phyloP scores from a whole-genome alignment of 1,140 invertebrate genomes.

The Lucilia cuprina region DNA sequence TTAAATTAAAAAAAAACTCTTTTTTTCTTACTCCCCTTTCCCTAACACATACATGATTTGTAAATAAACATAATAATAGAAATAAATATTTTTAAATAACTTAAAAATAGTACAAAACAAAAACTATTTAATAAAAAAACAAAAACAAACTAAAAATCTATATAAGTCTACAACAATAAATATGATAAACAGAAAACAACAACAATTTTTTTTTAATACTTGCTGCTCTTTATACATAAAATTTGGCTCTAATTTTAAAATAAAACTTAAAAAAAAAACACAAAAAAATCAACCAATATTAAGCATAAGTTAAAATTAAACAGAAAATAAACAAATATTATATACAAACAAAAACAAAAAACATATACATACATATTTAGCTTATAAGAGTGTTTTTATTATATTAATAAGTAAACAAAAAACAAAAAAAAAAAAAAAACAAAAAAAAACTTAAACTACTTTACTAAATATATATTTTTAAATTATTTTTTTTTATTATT shows the following conservation, averaged over 20 bases:
- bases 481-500: background rate
- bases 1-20: too few relatives aligned
- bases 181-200: background rate
- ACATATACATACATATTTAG: background rate
- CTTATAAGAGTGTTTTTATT: background rate
- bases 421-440: too few relatives aligned
- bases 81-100: constrained; percentile 1
- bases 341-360: background rate
- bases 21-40: too few relatives aligned
- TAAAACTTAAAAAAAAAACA: background rate
- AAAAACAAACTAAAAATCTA: background rate
- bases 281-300: background rate
- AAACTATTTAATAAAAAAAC: background rate
- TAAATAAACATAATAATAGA: background rate
- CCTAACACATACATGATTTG: background rate
- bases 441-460: too few relatives aligned
- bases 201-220: background rate
- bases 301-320: background rate
- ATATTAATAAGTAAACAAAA: background rate
- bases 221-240: constrained; percentile 2
- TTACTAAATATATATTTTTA: background rate
- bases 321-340: background rate
- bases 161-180: constrained; percentile 5
- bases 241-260: background rate
- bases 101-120: constrained; percentile 17